Base-by-base conservation (phyloP, 2,888 invertebrate species). In the Pandemis corylana region DNA sequence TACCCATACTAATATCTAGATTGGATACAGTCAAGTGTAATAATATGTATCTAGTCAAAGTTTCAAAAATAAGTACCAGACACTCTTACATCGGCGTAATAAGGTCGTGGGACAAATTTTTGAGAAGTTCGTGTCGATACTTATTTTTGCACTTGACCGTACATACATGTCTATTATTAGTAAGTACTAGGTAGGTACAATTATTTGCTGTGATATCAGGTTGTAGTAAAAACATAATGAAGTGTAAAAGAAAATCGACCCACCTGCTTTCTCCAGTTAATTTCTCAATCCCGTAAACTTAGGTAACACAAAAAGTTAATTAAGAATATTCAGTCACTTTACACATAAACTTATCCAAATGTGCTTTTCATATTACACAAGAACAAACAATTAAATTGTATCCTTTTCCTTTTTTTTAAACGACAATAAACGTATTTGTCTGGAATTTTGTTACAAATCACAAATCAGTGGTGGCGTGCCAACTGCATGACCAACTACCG, bases 401-500 rank as follows among this genome's bases (percentile, higher is more conserved):
- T 56, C 7, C 7, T 20, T 46, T 41, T 46, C 10, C 15, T 56
- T 59, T 20, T 44, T 53, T 41, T 20, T 64, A 1, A 36, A 63
- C 36, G 67, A 71, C 63, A 46, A 28, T 56, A 42, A 71, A 70
- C 75, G 68, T 66, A 68, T 75, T 56, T 71, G 59, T 69, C 74
- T 78, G 78, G 79, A 82, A 78, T 81, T 82, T 77, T 79, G 84
- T 87, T 88, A 89, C 88, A 89, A 86, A 85, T 88, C 87, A 90
- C 88, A 89, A 89, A 89, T 91, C 87, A 86, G 88, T 86, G 89
- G 84, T 88, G 87, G 88, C 94, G 94, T 92, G 91, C 90, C 92
- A 89, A 88, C 93, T 88, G 92, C 87, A 87, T 90, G 94, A 92
- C 87, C 89, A 89, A 90, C 93, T 89, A 90, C 89, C 89, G 89